Percentiles rank a stretch among this genome's conserved stretches.
Evolutionary conservation across 2,888 invertebrate genomes (phyloP).

Genomic region (Drosophila gaucha): DNA sequence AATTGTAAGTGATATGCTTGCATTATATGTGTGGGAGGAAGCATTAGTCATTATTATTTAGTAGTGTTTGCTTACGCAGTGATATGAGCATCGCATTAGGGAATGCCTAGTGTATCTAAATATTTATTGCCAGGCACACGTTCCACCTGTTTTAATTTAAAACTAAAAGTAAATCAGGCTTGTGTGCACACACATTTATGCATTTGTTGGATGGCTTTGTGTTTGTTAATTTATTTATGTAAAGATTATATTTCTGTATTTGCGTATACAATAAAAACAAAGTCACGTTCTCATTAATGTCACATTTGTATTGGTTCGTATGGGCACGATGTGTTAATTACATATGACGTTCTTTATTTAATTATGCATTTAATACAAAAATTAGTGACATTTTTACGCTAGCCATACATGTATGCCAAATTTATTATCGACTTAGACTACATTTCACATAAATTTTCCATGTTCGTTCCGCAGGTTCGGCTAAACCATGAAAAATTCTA

Average conservation of each 20-base stretch:
- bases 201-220: constrained; percentile 18
- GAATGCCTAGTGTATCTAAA: not conserved
- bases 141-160: not conserved
- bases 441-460: constrained; percentile 40
- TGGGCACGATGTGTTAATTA: constrained; percentile 55
- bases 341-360: constrained; percentile 65
- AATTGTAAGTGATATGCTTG: not conserved
- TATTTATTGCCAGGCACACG: not conserved
- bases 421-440: constrained; percentile 44
- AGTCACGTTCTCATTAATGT: constrained; percentile 73
- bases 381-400: constrained; percentile 61
- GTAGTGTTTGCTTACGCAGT: not conserved
- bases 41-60: not conserved
- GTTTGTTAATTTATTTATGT: constrained; percentile 31
- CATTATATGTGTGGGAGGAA: not conserved
- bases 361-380: constrained; percentile 53
- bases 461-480: constrained; percentile 8
- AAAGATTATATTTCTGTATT: constrained; percentile 35
- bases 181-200: not conserved
- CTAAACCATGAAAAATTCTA: not conserved
- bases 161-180: not conserved
- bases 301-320: constrained; percentile 35
- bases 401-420: constrained; percentile 28
- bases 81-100: not conserved
- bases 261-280: constrained; percentile 58